A percentile compares a stretch with the other conserved stretches of the same genome.
phyloP scores from a whole-genome alignment of 2,888 invertebrate species.

The Hydropsyche betteni region DNA sequence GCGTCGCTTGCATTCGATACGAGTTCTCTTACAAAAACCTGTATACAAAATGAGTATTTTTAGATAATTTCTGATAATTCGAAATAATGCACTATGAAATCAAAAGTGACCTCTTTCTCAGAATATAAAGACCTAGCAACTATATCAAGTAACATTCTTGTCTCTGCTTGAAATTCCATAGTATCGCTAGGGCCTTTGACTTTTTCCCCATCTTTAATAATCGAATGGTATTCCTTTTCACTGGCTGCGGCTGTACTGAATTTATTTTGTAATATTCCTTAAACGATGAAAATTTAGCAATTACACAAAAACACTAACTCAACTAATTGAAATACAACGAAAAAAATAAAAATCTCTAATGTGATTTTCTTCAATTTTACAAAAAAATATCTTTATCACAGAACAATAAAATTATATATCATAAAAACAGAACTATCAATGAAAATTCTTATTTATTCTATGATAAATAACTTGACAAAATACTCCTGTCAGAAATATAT shows the following conservation, averaged over 20 bases:
- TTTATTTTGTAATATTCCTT: background rate
- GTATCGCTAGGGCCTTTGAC: conserved; percentile 72
- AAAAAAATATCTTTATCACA: no score
- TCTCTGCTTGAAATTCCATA: conserved; percentile 97
- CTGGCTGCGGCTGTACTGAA: conserved; percentile 49
- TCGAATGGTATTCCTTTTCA: conserved; percentile 53
- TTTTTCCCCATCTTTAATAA: conserved; percentile 63
- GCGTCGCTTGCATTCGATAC: conserved; percentile 98
- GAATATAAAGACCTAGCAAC: conserved; percentile 97
- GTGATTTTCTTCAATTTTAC: background rate
- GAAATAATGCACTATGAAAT: conserved; percentile 1
- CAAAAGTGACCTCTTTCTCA: conserved; percentile 82
- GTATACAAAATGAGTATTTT: conserved; percentile 51
- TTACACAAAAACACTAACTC: background rate
- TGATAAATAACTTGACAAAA: background rate
- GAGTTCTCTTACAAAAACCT: conserved; percentile 94
- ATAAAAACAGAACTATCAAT: no score
- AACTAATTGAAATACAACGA: background rate
- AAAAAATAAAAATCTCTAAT: background rate
- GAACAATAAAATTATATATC: no score
- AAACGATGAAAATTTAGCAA: background rate
- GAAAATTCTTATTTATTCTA: no score
- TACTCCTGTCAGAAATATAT: background rate
- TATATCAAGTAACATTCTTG: conserved; percentile 93
- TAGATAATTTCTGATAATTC: background rate